Evolutionary conservation across 2,888 invertebrate genomes (phyloP).

Genomic region (Tachina fera): DNA sequence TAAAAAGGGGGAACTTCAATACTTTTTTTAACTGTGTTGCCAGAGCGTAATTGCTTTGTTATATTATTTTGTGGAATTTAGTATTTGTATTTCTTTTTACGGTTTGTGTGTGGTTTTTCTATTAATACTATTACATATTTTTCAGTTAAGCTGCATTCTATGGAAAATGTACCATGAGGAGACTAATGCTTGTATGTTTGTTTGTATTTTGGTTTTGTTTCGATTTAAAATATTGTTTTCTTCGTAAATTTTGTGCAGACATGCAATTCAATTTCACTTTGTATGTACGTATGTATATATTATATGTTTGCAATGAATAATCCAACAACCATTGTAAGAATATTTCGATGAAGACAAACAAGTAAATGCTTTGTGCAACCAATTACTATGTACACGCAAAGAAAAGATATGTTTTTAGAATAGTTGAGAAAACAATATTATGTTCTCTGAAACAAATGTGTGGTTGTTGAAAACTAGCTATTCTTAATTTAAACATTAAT

Average conservation of each 20-base stretch:
- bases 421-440: too few relatives aligned
- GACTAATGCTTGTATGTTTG: neutral
- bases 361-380: too few relatives aligned
- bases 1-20: too few relatives aligned
- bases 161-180: conserved; percentile 13
- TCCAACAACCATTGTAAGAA: rapidly evolving
- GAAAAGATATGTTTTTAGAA: too few relatives aligned
- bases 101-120: conserved; percentile 57
- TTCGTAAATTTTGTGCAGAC: neutral
- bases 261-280: too few relatives aligned
- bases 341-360: too few relatives aligned
- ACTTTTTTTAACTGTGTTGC: too few relatives aligned
- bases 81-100: conserved; percentile 44
- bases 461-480: too few relatives aligned
- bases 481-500: too few relatives aligned
- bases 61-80: conserved; percentile 37
- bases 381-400: too few relatives aligned
- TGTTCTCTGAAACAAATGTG: too few relatives aligned
- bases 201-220: conserved; percentile 6
- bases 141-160: conserved; percentile 11
- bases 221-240: conserved; percentile 35
- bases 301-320: too few relatives aligned
- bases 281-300: neutral
- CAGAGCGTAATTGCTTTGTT: neutral
- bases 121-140: conserved; percentile 50